These are phyloP conservation scores for Leptinotarsa defecta DNA, from an alignment of 1,140 invertebrate species.

Conservation along the genomic window DNA sequence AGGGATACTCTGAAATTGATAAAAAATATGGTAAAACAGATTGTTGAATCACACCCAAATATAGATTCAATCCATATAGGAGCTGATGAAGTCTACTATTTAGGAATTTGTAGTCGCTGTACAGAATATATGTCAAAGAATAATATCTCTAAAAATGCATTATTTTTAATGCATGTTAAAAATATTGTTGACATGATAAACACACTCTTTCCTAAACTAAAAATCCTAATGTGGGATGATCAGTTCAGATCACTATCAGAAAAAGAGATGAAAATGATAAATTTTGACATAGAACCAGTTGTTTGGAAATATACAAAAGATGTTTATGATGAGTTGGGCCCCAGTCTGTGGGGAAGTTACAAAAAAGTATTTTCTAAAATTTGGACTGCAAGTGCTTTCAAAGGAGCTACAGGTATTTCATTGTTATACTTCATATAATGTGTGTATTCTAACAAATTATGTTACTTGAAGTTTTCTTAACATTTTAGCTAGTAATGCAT, in stretches of 20 bases:
- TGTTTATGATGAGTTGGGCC: slow-evolving; percentile 56
- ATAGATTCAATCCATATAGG: slow-evolving; percentile 71
- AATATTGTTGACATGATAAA: slow-evolving; percentile 66
- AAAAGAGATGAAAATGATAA: slow-evolving; percentile 67
- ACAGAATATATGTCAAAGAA: slow-evolving; percentile 38
- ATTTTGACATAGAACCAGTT: slow-evolving; percentile 80
- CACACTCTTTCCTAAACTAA: slow-evolving; percentile 62
- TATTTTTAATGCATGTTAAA: slow-evolving; percentile 73
- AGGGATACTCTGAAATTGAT: slow-evolving; percentile 38
- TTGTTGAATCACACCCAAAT: slow-evolving; percentile 44
- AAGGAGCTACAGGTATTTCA: slow-evolving; percentile 76
- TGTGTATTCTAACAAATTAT: not conserved
- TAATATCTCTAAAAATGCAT: slow-evolving; percentile 39
- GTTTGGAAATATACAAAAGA: slow-evolving; percentile 77
- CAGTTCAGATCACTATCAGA: slow-evolving; percentile 79
- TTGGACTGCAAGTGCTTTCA: slow-evolving; percentile 92
- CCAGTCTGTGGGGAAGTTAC: slow-evolving; percentile 77
- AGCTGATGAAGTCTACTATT: slow-evolving; percentile 80
- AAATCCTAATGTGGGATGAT: slow-evolving; percentile 89
- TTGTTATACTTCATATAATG: slow-evolving; percentile 57
- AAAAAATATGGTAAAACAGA: slow-evolving; percentile 42
- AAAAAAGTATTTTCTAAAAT: slow-evolving; percentile 78
- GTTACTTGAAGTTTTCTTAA: too few relatives aligned
- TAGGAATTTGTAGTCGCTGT: slow-evolving; percentile 80
- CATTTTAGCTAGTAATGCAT: slow-evolving; percentile 43